Conservation (phyloP, 2,888 invertebrate genomes). For the Augochlorella aurata region DNA sequence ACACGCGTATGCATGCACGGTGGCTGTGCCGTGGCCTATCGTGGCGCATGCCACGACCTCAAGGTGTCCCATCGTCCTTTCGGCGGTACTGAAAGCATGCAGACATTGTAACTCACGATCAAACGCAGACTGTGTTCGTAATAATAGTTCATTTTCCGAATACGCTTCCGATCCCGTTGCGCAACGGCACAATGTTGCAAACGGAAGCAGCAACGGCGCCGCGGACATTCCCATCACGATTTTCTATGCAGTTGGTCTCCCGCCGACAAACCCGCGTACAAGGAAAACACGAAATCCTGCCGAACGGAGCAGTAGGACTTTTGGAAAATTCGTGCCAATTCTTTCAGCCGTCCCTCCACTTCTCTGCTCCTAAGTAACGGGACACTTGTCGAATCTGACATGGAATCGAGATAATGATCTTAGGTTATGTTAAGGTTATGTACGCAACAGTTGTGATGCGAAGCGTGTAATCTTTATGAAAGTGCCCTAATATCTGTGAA, state of each 20-base stretch:
- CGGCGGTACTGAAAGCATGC: constrained; percentile 41
- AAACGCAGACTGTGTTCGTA: constrained; percentile 34
- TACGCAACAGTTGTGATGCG: background rate
- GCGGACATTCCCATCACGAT: constrained; percentile 21
- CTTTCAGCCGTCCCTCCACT: background rate
- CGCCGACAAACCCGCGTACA: background rate
- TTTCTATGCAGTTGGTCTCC: constrained; percentile 7
- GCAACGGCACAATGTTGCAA: background rate
- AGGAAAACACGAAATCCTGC: background rate
- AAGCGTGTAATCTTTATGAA: background rate
- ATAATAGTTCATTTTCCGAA: constrained; percentile 42
- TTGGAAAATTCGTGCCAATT: background rate
- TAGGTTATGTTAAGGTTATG: background rate
- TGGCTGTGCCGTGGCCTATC: constrained; percentile 43
- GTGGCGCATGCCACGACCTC: constrained; percentile 31
- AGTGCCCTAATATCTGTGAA: too few species aligned
- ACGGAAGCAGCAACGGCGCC: constrained; percentile 22
- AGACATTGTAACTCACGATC: constrained; percentile 42
- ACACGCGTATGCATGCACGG: constrained; percentile 31
- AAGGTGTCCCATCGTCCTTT: constrained; percentile 38
- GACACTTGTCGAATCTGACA: background rate
- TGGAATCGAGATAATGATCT: background rate
- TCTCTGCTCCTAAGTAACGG: background rate
- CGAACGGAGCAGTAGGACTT: background rate
- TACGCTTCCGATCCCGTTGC: constrained; percentile 12